Evolutionary conservation across 2,113 vertebrate genomes (phyloP), one percentile per base, ranked within the genome.

Genomic region (Fulica atra): DNA sequence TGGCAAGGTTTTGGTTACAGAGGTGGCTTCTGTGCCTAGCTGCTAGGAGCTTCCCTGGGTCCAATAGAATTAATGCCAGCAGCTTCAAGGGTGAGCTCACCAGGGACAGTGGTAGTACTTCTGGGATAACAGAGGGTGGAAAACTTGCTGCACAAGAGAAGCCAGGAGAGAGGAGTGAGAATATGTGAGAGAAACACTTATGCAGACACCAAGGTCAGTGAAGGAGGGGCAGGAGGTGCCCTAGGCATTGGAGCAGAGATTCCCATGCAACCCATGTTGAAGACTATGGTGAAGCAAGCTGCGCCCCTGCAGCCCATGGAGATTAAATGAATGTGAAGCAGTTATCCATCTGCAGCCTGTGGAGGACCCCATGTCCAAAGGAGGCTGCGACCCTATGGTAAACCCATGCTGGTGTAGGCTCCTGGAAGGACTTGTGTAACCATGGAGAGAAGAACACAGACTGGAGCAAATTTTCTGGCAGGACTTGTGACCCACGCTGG

Each of bases 201-300:
- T 69, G 8, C 13, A 78, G 63, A 33, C 9, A 24, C 2, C 14
- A 16, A 31, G 10, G 11, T 42, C 38, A 46, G 1, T 65, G 66
- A 56, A 56, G 20, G 3, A 68, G 13, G 10, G 9, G 11, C 10
- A 69, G 12, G 13, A 69, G 11, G 2, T 60, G 35, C 9, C 61
- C 21, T 17, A 36, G 4, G 12, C 6, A 0, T 50, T 0, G 0
- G 11, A 61, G 23, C 7, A 38, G 74, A 70, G 16, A 36, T 56
- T 83, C 10, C 10, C 2, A 36, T 60, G 36, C 15, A 78, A 17
- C 19, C 36, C 0, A 0, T 29, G 17, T 9, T 25, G 35, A 69
- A 60, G 28, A 31, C 13, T 28, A 31, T 17, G 11, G 13, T 20
- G 24, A 51, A 13, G 2, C 20, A 38, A 16, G 8, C 24, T 56